Conservation (phyloP, 2,113 vertebrate genomes). For the Pseudopipra pipra region DNA sequence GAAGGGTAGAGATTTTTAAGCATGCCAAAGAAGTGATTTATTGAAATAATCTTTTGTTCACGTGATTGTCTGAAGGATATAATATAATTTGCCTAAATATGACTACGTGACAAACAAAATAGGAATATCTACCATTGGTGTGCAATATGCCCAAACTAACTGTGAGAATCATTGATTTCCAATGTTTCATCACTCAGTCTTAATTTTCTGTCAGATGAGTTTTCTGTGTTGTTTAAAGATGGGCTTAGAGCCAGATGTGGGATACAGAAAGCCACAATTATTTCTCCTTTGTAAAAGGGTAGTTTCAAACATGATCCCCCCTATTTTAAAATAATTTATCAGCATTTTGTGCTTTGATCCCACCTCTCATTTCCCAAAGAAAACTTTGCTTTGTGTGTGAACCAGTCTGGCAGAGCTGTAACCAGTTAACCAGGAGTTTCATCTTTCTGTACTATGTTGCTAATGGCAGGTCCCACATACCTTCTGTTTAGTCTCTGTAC, state of each 20-base stretch:
- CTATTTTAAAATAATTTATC: background rate
- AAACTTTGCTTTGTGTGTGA: background rate
- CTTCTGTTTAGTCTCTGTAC: accelerated
- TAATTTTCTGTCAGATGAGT: background rate
- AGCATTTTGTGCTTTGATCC: background rate
- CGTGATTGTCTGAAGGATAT: background rate
- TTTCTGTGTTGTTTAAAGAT: background rate
- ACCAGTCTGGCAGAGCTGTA: background rate
- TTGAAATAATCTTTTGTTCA: background rate
- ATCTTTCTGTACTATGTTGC: background rate
- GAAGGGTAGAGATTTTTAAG: background rate
- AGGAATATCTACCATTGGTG: background rate
- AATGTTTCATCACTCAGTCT: background rate
- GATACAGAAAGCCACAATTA: background rate
- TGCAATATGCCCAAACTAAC: background rate
- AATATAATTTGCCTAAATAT: background rate
- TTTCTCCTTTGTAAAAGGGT: background rate
- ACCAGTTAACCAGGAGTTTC: background rate
- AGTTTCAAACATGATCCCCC: background rate
- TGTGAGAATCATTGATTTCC: background rate
- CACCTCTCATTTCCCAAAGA: background rate
- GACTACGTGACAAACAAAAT: background rate
- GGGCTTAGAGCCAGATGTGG: background rate
- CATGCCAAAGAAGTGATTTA: background rate
- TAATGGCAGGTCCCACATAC: background rate